Evolutionary conservation across 2,113 vertebrate species (phyloP), one percentile per base, ranked within the genome.

Genomic region (Tychaedon coryphoeus): DNA sequence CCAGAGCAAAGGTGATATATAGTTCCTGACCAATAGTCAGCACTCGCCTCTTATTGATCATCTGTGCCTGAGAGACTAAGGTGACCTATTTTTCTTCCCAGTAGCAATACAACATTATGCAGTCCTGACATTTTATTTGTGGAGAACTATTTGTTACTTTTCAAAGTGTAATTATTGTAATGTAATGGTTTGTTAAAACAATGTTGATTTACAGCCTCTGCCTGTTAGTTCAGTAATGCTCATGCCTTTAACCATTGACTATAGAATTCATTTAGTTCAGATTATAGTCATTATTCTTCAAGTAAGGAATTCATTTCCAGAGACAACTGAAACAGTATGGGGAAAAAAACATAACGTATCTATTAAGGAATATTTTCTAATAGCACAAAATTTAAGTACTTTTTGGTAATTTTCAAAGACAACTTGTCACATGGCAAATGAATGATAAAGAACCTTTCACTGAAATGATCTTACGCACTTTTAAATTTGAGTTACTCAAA

Each of bases 401-500:
- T 90, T 36, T 23, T 73, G 71, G 43, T 76, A 40, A 34, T 76
- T 82, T 90, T 92, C 84, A 76, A 82, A 85, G 74, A 66, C 42
- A 79, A n/a, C 26, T 73, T 95, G 54, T 90, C 38, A 82, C 14
- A 7, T 80, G 33, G 64, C 51, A 54, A 85, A 73, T 65, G 23
- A 88, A 58, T 62, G 79, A 72, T 45, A 53, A 93, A 74, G 43
- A 84, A 45, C 31, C 2, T 85, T 81, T 75, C 26, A 43, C n/a
- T 72, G 58, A 48, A 88, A 88, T 61, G 2, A 78, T 87, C 16
- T 78, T 81, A 61, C 9, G 50, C 56, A 57, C 12, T 85, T 92
- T 75, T 76, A 79, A 90, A 91, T 91, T 78, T 31, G 62, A 87
- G 23, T 91, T 82, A 47, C 67, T 86, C 20, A 92, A 93, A 90